Evolutionary conservation across 2,888 invertebrate species (phyloP), one percentile per base, ranked within the genome.

Genomic region (Geotrupes spiniger): DNA sequence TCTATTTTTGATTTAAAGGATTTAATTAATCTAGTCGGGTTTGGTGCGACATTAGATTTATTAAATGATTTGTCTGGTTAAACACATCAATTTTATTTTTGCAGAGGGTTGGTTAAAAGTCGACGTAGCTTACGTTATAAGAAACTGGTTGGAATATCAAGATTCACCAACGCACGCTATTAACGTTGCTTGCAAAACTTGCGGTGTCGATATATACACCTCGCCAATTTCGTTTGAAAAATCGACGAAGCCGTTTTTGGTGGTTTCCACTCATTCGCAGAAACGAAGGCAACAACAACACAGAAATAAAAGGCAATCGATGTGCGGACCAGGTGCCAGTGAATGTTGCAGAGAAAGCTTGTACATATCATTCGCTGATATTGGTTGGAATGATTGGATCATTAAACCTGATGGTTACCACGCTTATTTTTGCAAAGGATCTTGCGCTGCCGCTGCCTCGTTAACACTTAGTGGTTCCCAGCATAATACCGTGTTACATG

Each of bases 311-410:
- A 70, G 88, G 1, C 81, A 84, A 16, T 71, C 86, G 6, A 87
- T 87, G 67, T 89, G 90, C 65, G 77, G 79, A 0, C 78, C 83
- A 17, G 82, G 81, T 2, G 74, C 83, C 53, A 85, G 82, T 26
- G 89, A 89, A 61, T 92, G 92, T 69, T 92, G 92, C 67, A 75
- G 90, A 9, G 91, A 92, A 66, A 84, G 85, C 28, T 76, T 92
- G 1, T 88, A 86, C 65, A 85, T 93, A 52, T 87, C 86, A 54
- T 92, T 92, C 66, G 82, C 82, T 51, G 89, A 90, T 31, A 83
- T 92, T 44, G 91, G 91, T 37, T 92, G 92, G 92, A 84, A 84
- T 59, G 86, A 90, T 69, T 92, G 92, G 92, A 90, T 92, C 50
- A 80, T 92, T 53, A 78, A 83, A 56, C 92, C 92, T 0, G 77